These are phyloP conservation scores for Sitta carolinensis DNA, from an alignment of 2,797 vertebrate species.

Conservation along the genomic window DNA sequence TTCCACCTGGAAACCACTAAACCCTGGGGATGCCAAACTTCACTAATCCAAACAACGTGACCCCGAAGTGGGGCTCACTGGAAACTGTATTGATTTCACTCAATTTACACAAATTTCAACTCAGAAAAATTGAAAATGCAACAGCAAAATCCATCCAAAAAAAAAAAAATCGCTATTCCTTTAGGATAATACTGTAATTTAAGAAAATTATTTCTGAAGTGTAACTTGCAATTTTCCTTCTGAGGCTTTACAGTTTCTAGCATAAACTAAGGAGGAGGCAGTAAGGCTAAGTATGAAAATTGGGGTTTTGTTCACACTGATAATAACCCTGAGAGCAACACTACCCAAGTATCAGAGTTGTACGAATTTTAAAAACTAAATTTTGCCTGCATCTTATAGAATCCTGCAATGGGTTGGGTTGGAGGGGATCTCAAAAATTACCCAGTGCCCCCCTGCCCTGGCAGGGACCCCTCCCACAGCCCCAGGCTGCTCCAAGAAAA, in stretches of 20 bases:
- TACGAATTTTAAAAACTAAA: background rate
- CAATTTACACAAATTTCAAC: background rate
- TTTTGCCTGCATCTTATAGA: background rate
- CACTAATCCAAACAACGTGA: background rate
- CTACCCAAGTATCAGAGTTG: background rate
- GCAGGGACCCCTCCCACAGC: background rate
- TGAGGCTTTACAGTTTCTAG: background rate
- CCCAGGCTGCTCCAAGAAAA: background rate
- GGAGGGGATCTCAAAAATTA: rapidly evolving
- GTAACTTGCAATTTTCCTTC: background rate
- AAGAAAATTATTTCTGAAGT: background rate
- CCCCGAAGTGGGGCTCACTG: background rate
- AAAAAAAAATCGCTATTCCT: background rate
- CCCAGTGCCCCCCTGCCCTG: rapidly evolving
- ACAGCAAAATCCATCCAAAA: background rate
- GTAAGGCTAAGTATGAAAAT: background rate
- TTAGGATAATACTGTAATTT: background rate
- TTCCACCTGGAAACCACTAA: background rate
- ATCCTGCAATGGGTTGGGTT: no score
- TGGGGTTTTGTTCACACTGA: background rate
- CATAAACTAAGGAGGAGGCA: background rate
- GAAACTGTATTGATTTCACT: background rate
- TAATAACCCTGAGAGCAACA: background rate
- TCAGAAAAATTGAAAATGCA: background rate
- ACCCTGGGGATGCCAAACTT: background rate